Base-by-base conservation (phyloP, 2,888 invertebrate genomes). In the Pediacus dermestoides region DNA sequence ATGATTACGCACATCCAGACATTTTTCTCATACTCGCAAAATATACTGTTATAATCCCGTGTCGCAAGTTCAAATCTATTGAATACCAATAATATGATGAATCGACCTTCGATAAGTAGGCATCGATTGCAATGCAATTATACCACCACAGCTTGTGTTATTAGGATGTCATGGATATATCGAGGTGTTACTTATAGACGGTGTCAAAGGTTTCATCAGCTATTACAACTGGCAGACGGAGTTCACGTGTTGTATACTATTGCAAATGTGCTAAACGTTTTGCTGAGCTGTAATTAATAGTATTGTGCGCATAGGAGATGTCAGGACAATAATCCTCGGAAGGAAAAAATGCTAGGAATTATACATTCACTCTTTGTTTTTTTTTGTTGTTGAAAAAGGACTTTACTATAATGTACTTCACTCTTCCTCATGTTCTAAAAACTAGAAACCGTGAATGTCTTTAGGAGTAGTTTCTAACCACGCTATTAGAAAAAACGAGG, bases 21-120 rank as follows among this genome's bases (percentile, higher is more conserved):
- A 44, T 42, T 47, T 46, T 48, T 45, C 37, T 44, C 35, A 25
- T 13, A 28, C 14, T 43, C 40, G 41, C 37, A 40, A 45, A 27
- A 34, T 42, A 44, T 42, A 46, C 44, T 38, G 46, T 46, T 46
- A 41, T 32, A 14, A 30, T 26, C 28, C 35, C 31, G 13, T 26
- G 39, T 31, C 11, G 30, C 30, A 35, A 35, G 35, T 40, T 40
- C 40, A 34, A 30, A 39, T 33, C 16, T 38, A 22, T 26, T 16
- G 28, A 28, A 27, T 12, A 28, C 16, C 16, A 12, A 26, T 12
- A 16, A 8, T 21, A 35, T 45, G 42, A 42, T 33, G 39, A 30
- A 42, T 42, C 46, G 46, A 39, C 50, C 48, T 50, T 52, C 50
- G 46, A 50, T 45, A 43, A 43, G 42, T 34, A 45, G 40, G 44